These are phyloP conservation scores for Sinosuthora webbiana DNA, from an alignment of 2,113 vertebrate genomes.

Conservation along the genomic window DNA sequence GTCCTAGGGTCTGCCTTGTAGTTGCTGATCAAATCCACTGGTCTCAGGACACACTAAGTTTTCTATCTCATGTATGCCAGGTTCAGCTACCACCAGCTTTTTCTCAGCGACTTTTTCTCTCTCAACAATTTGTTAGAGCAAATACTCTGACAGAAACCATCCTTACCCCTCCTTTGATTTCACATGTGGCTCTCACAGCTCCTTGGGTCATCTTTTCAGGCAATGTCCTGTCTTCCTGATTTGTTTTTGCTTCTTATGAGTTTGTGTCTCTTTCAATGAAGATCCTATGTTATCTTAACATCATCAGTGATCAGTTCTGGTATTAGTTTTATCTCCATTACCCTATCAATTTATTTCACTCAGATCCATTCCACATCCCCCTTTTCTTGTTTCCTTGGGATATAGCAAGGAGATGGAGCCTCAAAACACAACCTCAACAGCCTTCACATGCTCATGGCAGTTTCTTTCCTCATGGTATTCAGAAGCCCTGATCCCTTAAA, in stretches of 20 bases:
- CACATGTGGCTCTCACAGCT: neutral
- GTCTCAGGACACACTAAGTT: neutral
- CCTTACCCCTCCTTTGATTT: neutral
- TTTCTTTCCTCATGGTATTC: neutral
- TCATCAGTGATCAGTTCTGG: neutral
- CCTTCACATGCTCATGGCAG: neutral
- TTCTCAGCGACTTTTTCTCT: neutral
- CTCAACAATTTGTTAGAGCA: neutral
- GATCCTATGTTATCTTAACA: neutral
- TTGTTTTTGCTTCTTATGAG: neutral
- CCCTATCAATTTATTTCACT: neutral
- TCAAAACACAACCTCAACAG: neutral
- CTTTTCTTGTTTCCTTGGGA: neutral
- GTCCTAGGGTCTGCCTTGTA: neutral
- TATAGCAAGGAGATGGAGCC: neutral
- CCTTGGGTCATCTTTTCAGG: neutral
- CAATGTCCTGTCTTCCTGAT: neutral
- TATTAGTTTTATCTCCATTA: neutral
- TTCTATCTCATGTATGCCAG: neutral
- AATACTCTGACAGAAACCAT: neutral
- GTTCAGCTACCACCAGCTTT: neutral
- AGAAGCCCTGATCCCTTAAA: neutral
- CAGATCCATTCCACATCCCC: neutral
- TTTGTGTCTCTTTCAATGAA: neutral
- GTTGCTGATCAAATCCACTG: neutral